Evolutionary conservation across 2,797 vertebrate species (phyloP), one percentile per base, ranked within the genome.

Genomic region (Oreortyx pictus): DNA sequence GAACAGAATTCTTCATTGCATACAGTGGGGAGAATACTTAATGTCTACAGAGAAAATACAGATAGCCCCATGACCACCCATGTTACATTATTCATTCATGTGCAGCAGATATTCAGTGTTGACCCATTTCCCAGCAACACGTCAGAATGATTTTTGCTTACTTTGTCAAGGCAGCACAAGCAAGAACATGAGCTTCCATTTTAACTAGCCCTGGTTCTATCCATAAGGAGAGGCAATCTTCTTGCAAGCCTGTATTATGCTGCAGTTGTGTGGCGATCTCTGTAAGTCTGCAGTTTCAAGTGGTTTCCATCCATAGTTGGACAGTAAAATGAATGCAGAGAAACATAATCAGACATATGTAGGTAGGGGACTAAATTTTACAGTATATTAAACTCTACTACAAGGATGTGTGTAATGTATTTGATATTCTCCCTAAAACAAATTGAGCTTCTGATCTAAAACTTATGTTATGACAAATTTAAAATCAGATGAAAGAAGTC

Each of bases 401-500:
- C n/a, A 18, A 65, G 29, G 41, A 43, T 35, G 4, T 1, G 35
- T 3, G n/a, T 39, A 56, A 2, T 31, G 9, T 3, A 54, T 93
- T 81, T 50, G 7, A 3, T 13, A 11, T 23, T 54, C 43, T 46
- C 0, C 16, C 7, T 4, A 2, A 52, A 17, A 86, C 3, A 73
- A 43, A 56, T 31, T 66, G 14, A 50, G 86, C 5, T 74, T 73
- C 8, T 15, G 20, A 65, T 80, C 56, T 78, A 76, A 88, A 95
- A 82, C 60, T 70, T 94, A 59, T 13, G 14, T 61, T 73, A 80
- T 62, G 29, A 66, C 18, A 77, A 71, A 82, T 24, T 52, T 59
- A 76, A 95, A 92, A 93, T 85, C 52, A 82, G 65, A 66, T 52
- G 59, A 89, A 96, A 44, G 24, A 82, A 90, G 57, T 93, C 82